Evolutionary conservation across 2,797 vertebrate genomes (phyloP), one percentile per base, ranked within the genome.

Genomic region (Sebastes oblongus): DNA sequence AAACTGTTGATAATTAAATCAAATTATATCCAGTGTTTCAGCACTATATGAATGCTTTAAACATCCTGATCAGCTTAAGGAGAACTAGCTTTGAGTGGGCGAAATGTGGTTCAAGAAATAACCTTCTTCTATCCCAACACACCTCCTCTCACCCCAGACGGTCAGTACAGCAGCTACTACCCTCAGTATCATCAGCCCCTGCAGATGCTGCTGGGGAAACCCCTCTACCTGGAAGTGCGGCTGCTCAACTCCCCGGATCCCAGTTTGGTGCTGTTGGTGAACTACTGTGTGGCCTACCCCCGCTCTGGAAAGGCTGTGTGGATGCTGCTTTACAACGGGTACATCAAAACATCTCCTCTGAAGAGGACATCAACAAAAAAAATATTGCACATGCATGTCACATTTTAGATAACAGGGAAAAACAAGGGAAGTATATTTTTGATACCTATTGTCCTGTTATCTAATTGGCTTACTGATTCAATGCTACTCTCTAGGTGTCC

Each of bases 321-420:
- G 96, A 92, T 96, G 82, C 89, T 96, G 82, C 93, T 96, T 71
- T 96, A 96, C 82, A 94, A 96, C 4, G 96, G 95, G 96, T 96
- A 89, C 1, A 84, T 32, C 24, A 1, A 34, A 84, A 70, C 58
- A 27, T 13, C 46, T 71, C 4, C 24, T 60, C 4, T 68, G 30
- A 67, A 56, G 55, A 34, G 30, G 24, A 60, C 34, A 27, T 18
- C 5, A n/a, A n/a, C 7, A 6, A 20, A 34, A 30, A 39, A 32
- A 32, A 58, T 5, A 56, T 22, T 11, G 6, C n/a, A 36, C 25
- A 69, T 25, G 34, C 34, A 64, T 30, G 1, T 60, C 4, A 16
- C 42, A 61, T 50, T 56, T 66, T n/a, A 55, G 4, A 65, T 39
- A 36, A 55, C 20, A 3, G 4, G 14, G 9, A 0, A 64, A 39